Conservation (phyloP, 2,888 invertebrate species). For the Cephus rjabovi region DNA sequence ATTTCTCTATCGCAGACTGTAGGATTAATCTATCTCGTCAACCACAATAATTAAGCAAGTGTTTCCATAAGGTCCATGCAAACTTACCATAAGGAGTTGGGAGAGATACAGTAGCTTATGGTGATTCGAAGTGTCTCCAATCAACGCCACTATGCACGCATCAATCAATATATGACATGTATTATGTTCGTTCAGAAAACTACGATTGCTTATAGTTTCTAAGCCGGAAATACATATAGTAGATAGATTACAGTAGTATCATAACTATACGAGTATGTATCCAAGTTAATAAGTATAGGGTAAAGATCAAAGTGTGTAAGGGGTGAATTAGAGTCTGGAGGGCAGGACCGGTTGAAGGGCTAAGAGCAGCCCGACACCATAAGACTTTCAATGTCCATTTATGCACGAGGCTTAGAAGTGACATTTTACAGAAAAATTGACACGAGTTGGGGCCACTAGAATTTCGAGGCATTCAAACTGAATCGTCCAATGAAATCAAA, state of each 20-base stretch:
- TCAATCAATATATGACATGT: conserved; percentile 18
- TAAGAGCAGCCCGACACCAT: neutral
- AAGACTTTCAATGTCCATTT: neutral
- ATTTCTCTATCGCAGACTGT: neutral
- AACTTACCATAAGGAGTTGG: conserved; percentile 71
- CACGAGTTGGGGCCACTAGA: conserved; percentile 18
- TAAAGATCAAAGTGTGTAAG: neutral
- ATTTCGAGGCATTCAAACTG: conserved; percentile 39
- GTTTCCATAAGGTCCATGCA: conserved; percentile 50
- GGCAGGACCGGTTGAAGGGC: neutral
- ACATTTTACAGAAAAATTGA: neutral
- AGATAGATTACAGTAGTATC: neutral
- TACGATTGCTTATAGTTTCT: neutral
- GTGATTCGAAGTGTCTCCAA: conserved; percentile 71
- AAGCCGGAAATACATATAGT: neutral
- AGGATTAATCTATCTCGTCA: conserved; percentile 37
- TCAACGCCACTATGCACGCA: conserved; percentile 67
- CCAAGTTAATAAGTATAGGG: conserved; percentile 6
- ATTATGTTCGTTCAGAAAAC: conserved; percentile 41
- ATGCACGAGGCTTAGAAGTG: neutral
- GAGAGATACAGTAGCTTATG: conserved; percentile 72
- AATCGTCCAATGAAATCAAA: neutral
- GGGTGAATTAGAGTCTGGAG: neutral
- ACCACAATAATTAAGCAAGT: conserved; percentile 15
- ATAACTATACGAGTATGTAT: conserved; percentile 5